Evolutionary conservation across 1,140 invertebrate genomes (phyloP).

Genomic region (Tetraneura akinire): DNA sequence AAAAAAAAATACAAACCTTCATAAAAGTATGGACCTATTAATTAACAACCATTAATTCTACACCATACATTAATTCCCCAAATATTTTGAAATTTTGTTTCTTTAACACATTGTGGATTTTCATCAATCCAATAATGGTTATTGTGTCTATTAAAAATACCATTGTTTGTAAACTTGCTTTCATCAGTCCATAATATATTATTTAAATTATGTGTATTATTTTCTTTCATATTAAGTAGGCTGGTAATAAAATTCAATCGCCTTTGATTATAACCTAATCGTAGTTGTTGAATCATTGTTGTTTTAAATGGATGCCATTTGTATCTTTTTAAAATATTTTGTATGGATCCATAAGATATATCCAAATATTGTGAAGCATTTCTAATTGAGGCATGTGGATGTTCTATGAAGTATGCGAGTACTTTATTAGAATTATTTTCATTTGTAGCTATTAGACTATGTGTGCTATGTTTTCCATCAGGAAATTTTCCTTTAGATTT

Average conservation of each 20-base stretch:
- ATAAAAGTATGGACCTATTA: constrained; percentile 58
- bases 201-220: constrained; percentile 23
- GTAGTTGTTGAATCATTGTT: constrained; percentile 50
- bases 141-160: constrained; percentile 58
- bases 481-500: not conserved
- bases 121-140: constrained; percentile 42
- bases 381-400: not conserved
- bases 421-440: not conserved
- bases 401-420: not conserved
- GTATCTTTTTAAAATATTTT: not conserved
- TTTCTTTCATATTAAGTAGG: constrained; percentile 11
- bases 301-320: constrained; percentile 53
- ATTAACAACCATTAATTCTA: constrained; percentile 52
- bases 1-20: constrained; percentile 50
- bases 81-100: constrained; percentile 52
- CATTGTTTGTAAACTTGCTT: constrained; percentile 57
- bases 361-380: not conserved
- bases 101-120: constrained; percentile 42
- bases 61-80: constrained; percentile 53
- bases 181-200: constrained; percentile 55
- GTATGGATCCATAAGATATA: not conserved
- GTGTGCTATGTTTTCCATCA: not conserved
- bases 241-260: constrained; percentile 49
- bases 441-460: not conserved
- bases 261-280: constrained; percentile 42